These are phyloP conservation scores for Lepidonotus clava DNA, from an alignment of 2,888 invertebrate species.

Conservation along the genomic window DNA sequence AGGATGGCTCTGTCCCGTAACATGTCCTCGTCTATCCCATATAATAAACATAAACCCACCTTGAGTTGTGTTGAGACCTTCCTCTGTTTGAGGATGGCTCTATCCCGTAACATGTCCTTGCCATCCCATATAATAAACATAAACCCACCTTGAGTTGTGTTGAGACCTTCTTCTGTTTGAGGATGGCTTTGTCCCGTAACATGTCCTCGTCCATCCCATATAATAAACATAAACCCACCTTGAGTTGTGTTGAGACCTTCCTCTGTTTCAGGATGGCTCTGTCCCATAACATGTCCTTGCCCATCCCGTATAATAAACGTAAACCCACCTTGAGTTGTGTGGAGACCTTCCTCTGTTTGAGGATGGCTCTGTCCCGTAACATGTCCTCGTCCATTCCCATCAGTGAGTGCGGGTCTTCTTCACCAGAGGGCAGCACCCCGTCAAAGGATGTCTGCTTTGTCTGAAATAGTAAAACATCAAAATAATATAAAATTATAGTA, in stretches of 20 bases:
- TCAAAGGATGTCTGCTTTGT: constrained; percentile 23
- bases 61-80: too few relatives aligned
- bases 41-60: too few relatives aligned
- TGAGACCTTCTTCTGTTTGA: constrained; percentile 44
- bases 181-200: background rate
- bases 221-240: background rate
- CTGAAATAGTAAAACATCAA: background rate
- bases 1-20: too few relatives aligned
- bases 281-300: background rate
- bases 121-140: too few relatives aligned
- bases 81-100: too few relatives aligned
- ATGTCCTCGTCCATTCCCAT: background rate
- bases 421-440: background rate
- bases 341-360: background rate
- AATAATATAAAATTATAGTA: background rate
- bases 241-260: constrained; percentile 34
- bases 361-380: constrained; percentile 1
- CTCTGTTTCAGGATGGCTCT: constrained; percentile 36
- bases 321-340: too few relatives aligned
- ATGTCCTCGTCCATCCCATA: constrained; percentile 7
- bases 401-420: background rate
- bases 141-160: constrained; percentile 16
- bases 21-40: too few relatives aligned
- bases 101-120: too few relatives aligned
- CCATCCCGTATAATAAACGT: too few relatives aligned